A percentile compares a stretch with the other conserved stretches of the same genome.
phyloP scores from a whole-genome alignment of 2,888 invertebrate species.

The Hypsopygia costalis region DNA sequence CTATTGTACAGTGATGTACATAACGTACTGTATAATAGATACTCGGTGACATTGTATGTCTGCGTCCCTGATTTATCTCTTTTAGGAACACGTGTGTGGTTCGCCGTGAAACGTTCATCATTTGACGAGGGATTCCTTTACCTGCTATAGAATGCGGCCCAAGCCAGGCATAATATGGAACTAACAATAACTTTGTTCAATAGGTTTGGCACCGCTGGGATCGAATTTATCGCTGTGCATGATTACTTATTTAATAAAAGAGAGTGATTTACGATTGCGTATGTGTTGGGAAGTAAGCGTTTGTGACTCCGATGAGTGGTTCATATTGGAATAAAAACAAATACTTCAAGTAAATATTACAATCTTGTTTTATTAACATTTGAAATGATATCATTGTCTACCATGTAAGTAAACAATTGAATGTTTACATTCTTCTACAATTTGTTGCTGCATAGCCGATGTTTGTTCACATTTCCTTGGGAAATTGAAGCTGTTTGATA shows the following conservation, averaged over 20 bases:
- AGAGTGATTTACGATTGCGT: slow-evolving; percentile 1
- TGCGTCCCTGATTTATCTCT: slow-evolving; percentile 57
- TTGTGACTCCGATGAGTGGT: neutral
- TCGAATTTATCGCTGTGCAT: slow-evolving; percentile 38
- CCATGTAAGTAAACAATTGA: no score
- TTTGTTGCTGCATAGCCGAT: no score
- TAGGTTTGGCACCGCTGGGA: slow-evolving; percentile 48
- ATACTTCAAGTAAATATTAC: neutral
- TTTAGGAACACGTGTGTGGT: slow-evolving; percentile 57
- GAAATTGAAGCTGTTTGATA: no score
- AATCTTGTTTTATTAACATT: no score
- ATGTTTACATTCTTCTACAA: no score
- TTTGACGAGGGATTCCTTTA: slow-evolving; percentile 64
- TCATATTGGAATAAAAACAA: neutral
- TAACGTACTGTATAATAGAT: slow-evolving; percentile 12
- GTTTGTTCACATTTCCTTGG: no score
- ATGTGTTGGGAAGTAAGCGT: neutral
- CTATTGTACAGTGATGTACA: slow-evolving; percentile 17
- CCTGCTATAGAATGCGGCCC: slow-evolving; percentile 60
- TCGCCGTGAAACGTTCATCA: slow-evolving; percentile 31
- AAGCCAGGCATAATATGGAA: slow-evolving; percentile 26
- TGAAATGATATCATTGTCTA: no score
- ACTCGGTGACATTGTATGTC: slow-evolving; percentile 33
- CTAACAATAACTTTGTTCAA: slow-evolving; percentile 62
- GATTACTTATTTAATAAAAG: slow-evolving; percentile 37